Evolutionary conservation across 2,797 vertebrate genomes (phyloP).

Genomic region (Denticeps clupeoides): DNA sequence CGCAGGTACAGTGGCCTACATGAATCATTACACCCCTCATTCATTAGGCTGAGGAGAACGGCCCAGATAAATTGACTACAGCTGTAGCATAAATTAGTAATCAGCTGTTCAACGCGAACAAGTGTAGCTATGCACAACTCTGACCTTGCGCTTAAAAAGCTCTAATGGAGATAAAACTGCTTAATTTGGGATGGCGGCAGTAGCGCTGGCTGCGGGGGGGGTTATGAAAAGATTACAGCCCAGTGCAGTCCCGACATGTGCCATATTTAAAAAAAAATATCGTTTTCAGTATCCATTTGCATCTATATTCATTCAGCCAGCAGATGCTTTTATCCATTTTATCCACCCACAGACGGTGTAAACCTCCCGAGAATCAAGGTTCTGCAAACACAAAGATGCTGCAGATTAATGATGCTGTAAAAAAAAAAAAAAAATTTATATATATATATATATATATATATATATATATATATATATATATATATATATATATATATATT

Average conservation of each 20-base stretch:
- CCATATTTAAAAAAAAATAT: too few relatives aligned
- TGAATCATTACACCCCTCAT: background rate
- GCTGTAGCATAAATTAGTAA: slow-evolving; percentile 2
- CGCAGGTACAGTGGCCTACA: slow-evolving; percentile 1
- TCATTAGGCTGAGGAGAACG: background rate
- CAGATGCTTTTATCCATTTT: background rate
- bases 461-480: too few relatives aligned
- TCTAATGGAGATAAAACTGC: slow-evolving; percentile 3
- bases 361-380: too few relatives aligned
- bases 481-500: too few relatives aligned
- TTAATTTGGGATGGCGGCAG: background rate
- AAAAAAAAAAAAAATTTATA: too few relatives aligned
- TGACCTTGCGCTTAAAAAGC: slow-evolving; percentile 1
- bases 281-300: background rate
- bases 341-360: too few relatives aligned
- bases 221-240: slow-evolving; percentile 1
- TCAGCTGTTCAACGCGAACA: slow-evolving; percentile 1
- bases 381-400: too few relatives aligned
- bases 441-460: too few relatives aligned
- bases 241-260: background rate
- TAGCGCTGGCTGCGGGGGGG: slow-evolving; percentile 1
- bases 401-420: too few relatives aligned
- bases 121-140: background rate
- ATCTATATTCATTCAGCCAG: background rate
- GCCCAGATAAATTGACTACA: slow-evolving; percentile 1